Base-by-base conservation (phyloP, 2,113 vertebrate genomes). In the Platanista minor region DNA sequence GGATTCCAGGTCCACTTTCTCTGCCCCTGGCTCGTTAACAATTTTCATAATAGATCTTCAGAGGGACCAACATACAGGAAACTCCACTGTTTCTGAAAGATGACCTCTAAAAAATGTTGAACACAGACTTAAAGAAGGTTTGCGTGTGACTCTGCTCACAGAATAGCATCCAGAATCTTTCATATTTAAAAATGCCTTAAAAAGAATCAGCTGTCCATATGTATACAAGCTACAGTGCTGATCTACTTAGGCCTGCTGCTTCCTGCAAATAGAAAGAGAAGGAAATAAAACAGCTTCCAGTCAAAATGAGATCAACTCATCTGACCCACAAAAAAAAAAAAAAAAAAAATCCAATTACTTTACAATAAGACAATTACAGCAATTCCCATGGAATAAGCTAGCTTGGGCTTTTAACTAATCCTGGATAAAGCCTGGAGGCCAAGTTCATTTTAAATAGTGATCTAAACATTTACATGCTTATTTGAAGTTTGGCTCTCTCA, bases 311-410 rank as follows among this genome's bases (percentile, higher is more conserved):
- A 97, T 96, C 94, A 98, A 81, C 90, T 93, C 91, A 91, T 86
- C 74, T 98, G 96, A 97, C 96, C 95, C 83, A 94, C 74, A 95
- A 77, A 87, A 43, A 52, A 52, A 69, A 95, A 95, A 87, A 93
- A 91, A 87, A 93, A 91, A 97, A 96, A 97, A 96, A 97, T 87
- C 91, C 80, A 97, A 97, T 97, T 98, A 98, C 96, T 98, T 94
- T 95, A 93, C 89, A 91, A 81, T 77, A 91, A 97, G 67, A 95
- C 91, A 96, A 96, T 96, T 97, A 97, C 84, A 90, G 46, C 72
- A 97, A 96, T 98, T 97, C 94, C 91, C 91, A 62, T 31, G 64
- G 64, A 97, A 93, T 95, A 94, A 90, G 46, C 57, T 90, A 46
- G 81, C 39, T 52, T 69, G 59, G 52, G 74, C 43, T 91, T 94